These are phyloP conservation scores for Temnothorax ravouxi DNA, from an alignment of 2,888 invertebrate genomes.

Conservation along the genomic window DNA sequence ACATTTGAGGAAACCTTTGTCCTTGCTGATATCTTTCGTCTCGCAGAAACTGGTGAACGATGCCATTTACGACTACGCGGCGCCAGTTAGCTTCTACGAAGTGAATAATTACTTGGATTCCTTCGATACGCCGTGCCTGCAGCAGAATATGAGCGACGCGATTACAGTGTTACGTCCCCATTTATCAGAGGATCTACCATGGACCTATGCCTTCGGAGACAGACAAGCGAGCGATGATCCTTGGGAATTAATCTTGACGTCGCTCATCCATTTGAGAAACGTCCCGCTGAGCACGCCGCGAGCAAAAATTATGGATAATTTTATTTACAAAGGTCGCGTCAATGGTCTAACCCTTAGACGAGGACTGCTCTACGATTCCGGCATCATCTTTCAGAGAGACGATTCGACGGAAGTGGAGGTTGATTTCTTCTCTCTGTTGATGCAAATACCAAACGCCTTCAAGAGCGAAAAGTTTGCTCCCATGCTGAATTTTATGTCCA, in stretches of 20 bases:
- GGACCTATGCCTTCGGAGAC: conserved; percentile 53
- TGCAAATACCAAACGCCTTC: conserved; percentile 44
- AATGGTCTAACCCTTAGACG: conserved; percentile 13
- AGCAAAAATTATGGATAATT: conserved; percentile 44
- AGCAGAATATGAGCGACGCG: conserved; percentile 38
- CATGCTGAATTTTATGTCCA: conserved; percentile 52
- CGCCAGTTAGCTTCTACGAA: conserved; percentile 32
- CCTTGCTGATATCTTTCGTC: conserved; percentile 36
- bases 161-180: conserved; percentile 23
- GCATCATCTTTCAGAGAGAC: conserved; percentile 55
- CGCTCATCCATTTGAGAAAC: conserved; percentile 46
- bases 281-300: conserved; percentile 26
- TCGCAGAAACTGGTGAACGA: conserved; percentile 19
- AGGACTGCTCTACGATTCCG: conserved; percentile 40
- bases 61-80: background rate
- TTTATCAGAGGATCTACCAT: conserved; percentile 54
- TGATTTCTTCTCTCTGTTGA: conserved; percentile 54
- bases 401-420: conserved; percentile 53
- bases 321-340: conserved; percentile 45
- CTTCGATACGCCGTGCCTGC: conserved; percentile 56
- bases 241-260: conserved; percentile 36
- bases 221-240: conserved; percentile 41
- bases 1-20: conserved; percentile 33
- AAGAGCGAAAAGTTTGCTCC: conserved; percentile 49
- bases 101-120: conserved; percentile 27